A percentile compares a stretch with the other conserved stretches of the same genome.
phyloP scores from a whole-genome alignment of 2,113 vertebrate species.

The Rhineura floridana region DNA sequence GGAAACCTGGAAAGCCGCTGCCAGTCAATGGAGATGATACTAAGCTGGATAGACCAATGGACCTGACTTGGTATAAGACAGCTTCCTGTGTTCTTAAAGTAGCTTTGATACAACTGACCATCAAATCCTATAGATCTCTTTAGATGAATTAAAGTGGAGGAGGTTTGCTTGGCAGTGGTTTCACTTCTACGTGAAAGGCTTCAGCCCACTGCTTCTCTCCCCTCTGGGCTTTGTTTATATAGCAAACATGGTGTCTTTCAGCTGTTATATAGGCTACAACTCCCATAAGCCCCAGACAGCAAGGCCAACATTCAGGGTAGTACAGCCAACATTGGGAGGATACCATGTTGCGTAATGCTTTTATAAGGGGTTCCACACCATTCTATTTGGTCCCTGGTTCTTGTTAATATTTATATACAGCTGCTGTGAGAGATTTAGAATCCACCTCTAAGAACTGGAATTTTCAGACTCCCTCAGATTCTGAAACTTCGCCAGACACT shows the following conservation, averaged over 20 bases:
- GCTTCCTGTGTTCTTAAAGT: too few species aligned
- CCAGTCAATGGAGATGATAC: too few species aligned
- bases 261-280: too few species aligned
- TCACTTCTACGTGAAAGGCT: background rate
- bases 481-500: background rate
- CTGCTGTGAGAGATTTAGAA: background rate
- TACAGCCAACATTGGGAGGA: too few species aligned
- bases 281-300: too few species aligned
- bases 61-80: too few species aligned
- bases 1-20: too few species aligned
- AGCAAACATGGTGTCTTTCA: too few species aligned
- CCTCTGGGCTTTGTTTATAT: background rate
- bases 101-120: background rate
- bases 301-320: too few species aligned
- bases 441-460: background rate
- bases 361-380: too few species aligned
- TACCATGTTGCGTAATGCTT: background rate
- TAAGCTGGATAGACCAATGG: too few species aligned
- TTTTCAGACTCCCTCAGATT: background rate
- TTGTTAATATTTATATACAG: background rate
- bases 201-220: background rate
- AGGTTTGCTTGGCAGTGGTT: background rate
- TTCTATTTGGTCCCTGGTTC: background rate
- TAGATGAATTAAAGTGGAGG: background rate
- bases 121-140: background rate